Evolutionary conservation across 2,888 invertebrate species (phyloP).

Genomic region (Coleophora flavipennella): DNA sequence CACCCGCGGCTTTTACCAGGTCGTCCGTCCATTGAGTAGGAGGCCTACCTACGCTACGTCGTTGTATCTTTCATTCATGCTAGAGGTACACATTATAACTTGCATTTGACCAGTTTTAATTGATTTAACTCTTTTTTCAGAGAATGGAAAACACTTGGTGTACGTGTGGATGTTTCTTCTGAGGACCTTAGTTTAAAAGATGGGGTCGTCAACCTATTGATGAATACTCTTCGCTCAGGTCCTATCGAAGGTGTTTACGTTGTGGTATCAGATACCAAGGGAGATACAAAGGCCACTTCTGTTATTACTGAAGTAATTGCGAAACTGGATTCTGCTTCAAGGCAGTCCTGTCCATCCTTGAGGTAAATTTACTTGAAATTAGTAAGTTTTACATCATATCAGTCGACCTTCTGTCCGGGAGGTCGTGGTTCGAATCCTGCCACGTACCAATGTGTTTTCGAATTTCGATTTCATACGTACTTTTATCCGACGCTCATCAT

Average conservation of each 20-base stretch:
- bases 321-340: slow-evolving; percentile 15
- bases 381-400: too few relatives aligned
- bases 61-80: too few relatives aligned
- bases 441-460: too few relatives aligned
- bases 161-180: slow-evolving; percentile 10
- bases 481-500: too few relatives aligned
- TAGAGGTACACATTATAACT: background rate
- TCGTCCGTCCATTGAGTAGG: too few relatives aligned
- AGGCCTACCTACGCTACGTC: too few relatives aligned
- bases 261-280: slow-evolving; percentile 2
- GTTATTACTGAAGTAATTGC: slow-evolving; percentile 7
- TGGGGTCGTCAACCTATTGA: slow-evolving; percentile 5
- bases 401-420: too few relatives aligned
- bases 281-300: background rate
- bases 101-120: background rate
- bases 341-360: slow-evolving; percentile 14
- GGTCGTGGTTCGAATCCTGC: too few relatives aligned
- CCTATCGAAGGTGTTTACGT: slow-evolving; percentile 15
- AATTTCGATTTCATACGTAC: too few relatives aligned
- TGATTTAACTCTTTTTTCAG: slow-evolving; percentile 4
- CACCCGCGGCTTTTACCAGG: too few relatives aligned
- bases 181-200: slow-evolving; percentile 6
- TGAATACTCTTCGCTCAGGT: slow-evolving; percentile 4
- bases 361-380: too few relatives aligned
- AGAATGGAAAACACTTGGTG: slow-evolving; percentile 12